These are phyloP conservation scores for Melanaphis sacchari DNA, from an alignment of 1,140 invertebrate genomes.

Conservation along the genomic window DNA sequence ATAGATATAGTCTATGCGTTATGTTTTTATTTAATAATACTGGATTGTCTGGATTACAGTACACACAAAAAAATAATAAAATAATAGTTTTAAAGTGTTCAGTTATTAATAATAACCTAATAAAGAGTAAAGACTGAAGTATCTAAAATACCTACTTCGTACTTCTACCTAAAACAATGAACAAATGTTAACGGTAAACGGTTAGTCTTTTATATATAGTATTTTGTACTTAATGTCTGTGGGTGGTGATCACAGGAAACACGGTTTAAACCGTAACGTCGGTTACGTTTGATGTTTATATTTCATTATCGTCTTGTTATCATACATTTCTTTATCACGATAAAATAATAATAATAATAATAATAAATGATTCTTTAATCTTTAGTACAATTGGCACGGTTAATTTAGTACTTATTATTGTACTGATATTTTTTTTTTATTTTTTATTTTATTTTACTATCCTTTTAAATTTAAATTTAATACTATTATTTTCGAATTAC, in stretches of 20 bases:
- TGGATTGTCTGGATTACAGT: too few relatives aligned
- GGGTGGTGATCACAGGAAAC: background rate
- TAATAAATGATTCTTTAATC: background rate
- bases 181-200: background rate
- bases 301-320: background rate
- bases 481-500: background rate
- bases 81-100: too few relatives aligned
- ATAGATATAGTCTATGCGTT: too few relatives aligned
- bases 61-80: too few relatives aligned
- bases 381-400: background rate
- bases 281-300: background rate
- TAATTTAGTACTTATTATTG: background rate
- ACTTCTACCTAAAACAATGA: too few relatives aligned
- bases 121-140: too few relatives aligned
- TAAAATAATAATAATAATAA: background rate
- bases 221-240: background rate
- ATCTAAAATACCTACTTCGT: too few relatives aligned
- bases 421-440: background rate
- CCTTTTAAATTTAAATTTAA: background rate
- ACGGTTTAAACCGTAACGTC: slow-evolving; percentile 21
- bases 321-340: slow-evolving; percentile 8
- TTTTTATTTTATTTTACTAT: background rate
- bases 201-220: background rate
- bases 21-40: too few relatives aligned
- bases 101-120: too few relatives aligned